Percentiles rank a stretch among this genome's conserved stretches.
Evolutionary conservation across 1,140 invertebrate species (phyloP).

Genomic region (Neoseiulus cucumeris): DNA sequence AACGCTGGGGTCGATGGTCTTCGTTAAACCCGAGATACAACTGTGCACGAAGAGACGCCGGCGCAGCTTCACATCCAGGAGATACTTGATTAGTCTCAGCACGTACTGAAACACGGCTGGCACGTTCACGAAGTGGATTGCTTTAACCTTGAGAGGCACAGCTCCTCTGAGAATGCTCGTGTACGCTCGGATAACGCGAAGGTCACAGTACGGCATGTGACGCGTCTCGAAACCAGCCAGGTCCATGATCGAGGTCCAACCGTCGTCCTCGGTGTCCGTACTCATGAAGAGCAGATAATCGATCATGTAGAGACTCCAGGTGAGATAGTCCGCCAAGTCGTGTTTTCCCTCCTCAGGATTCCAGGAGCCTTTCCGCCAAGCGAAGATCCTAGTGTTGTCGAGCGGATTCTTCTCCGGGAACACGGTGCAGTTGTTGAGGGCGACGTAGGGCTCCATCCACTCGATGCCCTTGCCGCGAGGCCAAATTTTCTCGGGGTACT

Average conservation of each 20-base stretch:
- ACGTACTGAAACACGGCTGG: slow-evolving; percentile 1
- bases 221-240: background rate
- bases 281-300: background rate
- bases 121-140: slow-evolving; percentile 4
- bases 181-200: background rate
- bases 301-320: background rate
- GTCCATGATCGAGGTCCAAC: background rate
- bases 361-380: background rate
- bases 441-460: background rate
- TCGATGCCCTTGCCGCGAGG: background rate
- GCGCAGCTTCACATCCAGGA: background rate
- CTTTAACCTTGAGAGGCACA: background rate
- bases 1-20: background rate
- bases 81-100: background rate
- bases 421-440: background rate
- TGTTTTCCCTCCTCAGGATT: background rate
- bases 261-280: background rate
- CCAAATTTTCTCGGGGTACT: slow-evolving; percentile 5
- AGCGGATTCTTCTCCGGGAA: background rate
- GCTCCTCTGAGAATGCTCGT: background rate
- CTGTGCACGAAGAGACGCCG: background rate
- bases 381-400: background rate
- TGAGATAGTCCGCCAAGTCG: background rate
- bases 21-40: background rate
- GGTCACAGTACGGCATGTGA: background rate